Conservation (phyloP, 2,113 vertebrate genomes). For the Anser cygnoides region DNA sequence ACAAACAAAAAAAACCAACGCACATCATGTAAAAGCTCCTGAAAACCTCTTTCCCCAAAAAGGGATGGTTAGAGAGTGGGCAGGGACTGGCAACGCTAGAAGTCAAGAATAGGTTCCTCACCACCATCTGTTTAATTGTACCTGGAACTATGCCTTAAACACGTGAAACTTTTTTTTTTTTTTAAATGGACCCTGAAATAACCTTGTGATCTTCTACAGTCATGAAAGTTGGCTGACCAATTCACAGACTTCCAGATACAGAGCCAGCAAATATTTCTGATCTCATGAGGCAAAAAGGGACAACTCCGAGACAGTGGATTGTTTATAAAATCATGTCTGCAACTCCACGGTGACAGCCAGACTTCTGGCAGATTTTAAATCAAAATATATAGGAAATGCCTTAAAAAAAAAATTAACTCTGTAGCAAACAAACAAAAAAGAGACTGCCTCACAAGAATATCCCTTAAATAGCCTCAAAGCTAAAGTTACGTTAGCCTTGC, state of each 20-base stretch:
- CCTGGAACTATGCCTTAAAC: neutral
- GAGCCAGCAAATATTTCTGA: neutral
- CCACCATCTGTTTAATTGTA: conserved; percentile 6
- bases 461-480: neutral
- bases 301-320: neutral
- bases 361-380: neutral
- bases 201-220: neutral
- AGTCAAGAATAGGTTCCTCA: neutral
- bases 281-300: neutral
- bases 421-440: neutral
- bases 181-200: neutral
- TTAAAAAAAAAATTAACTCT: neutral
- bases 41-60: neutral
- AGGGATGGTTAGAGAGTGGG: neutral
- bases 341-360: neutral
- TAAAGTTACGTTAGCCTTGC: neutral
- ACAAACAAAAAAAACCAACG: neutral
- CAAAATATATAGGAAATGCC: neutral
- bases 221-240: neutral
- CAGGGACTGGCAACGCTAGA: neutral
- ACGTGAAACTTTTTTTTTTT: neutral
- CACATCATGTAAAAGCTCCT: neutral
- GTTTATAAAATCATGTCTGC: neutral
- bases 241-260: neutral
- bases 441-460: neutral